Evolutionary conservation across 2,888 invertebrate species (phyloP).

Genomic region (Chrysolina americana): DNA sequence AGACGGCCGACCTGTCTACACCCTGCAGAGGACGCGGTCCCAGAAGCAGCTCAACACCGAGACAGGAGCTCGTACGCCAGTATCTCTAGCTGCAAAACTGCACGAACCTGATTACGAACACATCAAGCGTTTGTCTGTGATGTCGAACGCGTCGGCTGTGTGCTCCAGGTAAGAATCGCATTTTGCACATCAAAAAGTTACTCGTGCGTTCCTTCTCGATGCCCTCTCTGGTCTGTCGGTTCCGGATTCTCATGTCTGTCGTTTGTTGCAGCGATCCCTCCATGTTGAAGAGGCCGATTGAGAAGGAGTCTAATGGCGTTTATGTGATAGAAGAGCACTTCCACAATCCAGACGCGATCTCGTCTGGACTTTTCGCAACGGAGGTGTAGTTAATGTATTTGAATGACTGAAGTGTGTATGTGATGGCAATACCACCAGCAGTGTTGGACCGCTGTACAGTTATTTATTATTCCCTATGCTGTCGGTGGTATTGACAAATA

Average conservation of each 20-base stretch:
- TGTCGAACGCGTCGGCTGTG: constrained; percentile 68
- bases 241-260: constrained; percentile 18
- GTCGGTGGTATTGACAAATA: constrained; percentile 57
- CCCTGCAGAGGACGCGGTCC: constrained; percentile 79
- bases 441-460: constrained; percentile 63
- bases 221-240: constrained; percentile 19
- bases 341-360: constrained; percentile 74
- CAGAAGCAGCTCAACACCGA: constrained; percentile 91
- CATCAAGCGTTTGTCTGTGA: constrained; percentile 70
- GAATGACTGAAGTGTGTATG: constrained; percentile 51
- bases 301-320: constrained; percentile 74
- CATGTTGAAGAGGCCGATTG: constrained; percentile 79
- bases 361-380: constrained; percentile 78
- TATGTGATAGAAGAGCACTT: constrained; percentile 85
- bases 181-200: neutral
- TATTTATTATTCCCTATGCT: constrained; percentile 63
- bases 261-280: constrained; percentile 76
- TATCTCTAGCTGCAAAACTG: constrained; percentile 66
- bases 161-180: constrained; percentile 64
- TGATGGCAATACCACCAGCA: constrained; percentile 47
- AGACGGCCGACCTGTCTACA: constrained; percentile 72
- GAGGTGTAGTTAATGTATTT: constrained; percentile 75
- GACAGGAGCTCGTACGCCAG: constrained; percentile 74
- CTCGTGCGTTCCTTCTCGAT: neutral
- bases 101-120: constrained; percentile 72